A percentile compares a stretch with the other conserved stretches of the same genome.
Evolutionary conservation across 2,888 invertebrate genomes (phyloP).

Genomic region (Rutpela maculata): DNA sequence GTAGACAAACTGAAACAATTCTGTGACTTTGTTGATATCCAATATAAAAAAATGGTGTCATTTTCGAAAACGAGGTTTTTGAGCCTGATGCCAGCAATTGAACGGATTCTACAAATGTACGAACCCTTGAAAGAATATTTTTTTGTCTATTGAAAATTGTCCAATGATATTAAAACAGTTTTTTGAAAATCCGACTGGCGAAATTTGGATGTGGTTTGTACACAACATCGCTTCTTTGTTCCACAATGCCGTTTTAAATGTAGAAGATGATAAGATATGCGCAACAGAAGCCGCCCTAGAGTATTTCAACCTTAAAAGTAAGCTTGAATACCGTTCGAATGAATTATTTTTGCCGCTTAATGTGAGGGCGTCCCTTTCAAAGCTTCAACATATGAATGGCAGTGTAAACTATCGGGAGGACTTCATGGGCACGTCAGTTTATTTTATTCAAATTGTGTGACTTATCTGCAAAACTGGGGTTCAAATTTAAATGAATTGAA

Average conservation of each 20-base stretch:
- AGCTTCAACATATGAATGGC: conserved; percentile 35
- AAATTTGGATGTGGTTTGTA: conserved; percentile 44
- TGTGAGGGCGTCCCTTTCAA: conserved; percentile 34
- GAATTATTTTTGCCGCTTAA: conserved; percentile 37
- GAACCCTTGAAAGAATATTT: conserved; percentile 39
- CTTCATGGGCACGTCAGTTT: conserved; percentile 18
- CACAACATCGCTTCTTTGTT: conserved; percentile 40
- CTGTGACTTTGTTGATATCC: conserved; percentile 12
- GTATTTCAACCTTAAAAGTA: no score
- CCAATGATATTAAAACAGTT: conserved; percentile 41
- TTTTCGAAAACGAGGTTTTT: conserved; percentile 30
- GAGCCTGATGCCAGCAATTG: conserved; percentile 30
- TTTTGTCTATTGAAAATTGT: conserved; percentile 41
- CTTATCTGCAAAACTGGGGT: conserved; percentile 29
- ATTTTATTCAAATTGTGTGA: conserved; percentile 32
- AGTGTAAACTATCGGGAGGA: conserved; percentile 35
- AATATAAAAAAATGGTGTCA: conserved; percentile 35
- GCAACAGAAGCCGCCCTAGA: conserved; percentile 26
- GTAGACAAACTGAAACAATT: no score
- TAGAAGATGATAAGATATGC: conserved; percentile 37
- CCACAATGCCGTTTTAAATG: conserved; percentile 33
- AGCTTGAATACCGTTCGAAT: conserved; percentile 33
- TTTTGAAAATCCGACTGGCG: conserved; percentile 32
- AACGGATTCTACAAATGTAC: conserved; percentile 43
- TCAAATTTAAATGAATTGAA: conserved; percentile 25